Evolutionary conservation across 2,888 invertebrate genomes (phyloP).

Genomic region (Sycophila texana): DNA sequence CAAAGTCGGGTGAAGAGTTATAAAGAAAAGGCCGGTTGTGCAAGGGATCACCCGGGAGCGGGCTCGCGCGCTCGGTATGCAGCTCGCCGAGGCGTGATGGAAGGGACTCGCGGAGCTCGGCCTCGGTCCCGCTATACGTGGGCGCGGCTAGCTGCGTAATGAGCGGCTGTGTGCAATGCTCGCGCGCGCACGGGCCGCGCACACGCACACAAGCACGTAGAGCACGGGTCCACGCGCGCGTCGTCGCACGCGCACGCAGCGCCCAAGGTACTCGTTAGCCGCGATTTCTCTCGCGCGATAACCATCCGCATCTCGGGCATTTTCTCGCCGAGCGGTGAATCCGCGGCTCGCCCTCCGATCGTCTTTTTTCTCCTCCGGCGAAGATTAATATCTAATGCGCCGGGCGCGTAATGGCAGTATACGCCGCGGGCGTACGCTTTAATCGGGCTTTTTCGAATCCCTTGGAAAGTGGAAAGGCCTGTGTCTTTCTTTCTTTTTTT

Average conservation of each 20-base stretch:
- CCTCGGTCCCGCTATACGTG: conserved; percentile 71
- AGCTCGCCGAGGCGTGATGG: conserved; percentile 36
- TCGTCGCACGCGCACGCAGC: not conserved
- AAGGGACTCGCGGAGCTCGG: conserved; percentile 60
- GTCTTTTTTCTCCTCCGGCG: no score
- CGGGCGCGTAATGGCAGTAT: no score
- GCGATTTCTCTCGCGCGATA: conserved; percentile 17
- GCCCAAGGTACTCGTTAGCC: not conserved
- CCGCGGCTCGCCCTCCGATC: no score
- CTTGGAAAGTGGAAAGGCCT: no score
- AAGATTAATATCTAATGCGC: no score
- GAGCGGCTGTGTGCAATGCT: conserved; percentile 60
- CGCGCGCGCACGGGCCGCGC: conserved; percentile 1
- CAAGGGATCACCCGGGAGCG: not conserved
- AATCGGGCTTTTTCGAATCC: no score
- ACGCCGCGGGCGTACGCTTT: no score
- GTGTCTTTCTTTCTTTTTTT: no score
- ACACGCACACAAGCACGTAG: not conserved
- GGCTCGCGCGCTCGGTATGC: conserved; percentile 6
- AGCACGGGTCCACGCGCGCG: not conserved
- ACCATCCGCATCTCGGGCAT: no score
- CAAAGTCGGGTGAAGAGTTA: conserved; percentile 10
- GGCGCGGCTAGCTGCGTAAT: conserved; percentile 70
- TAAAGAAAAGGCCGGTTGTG: not conserved
- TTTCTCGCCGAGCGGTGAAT: no score